These are phyloP conservation scores for Maccullochella peelii DNA, from an alignment of 2,113 vertebrate genomes.

Conservation along the genomic window DNA sequence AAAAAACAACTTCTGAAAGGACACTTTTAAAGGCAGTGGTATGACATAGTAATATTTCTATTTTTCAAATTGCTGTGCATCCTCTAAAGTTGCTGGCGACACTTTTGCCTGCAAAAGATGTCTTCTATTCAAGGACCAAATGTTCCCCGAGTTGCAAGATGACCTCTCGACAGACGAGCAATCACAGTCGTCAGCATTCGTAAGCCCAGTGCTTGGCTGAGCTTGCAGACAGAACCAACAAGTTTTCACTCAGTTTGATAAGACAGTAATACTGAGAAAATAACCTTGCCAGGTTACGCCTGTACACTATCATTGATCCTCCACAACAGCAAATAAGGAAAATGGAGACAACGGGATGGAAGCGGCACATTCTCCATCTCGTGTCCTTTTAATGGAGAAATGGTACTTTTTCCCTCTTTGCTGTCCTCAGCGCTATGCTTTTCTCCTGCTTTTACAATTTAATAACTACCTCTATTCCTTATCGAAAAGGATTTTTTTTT, in stretches of 20 bases:
- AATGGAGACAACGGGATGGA: slow-evolving; percentile 67
- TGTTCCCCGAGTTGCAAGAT: slow-evolving; percentile 58
- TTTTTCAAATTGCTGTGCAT: slow-evolving; percentile 48
- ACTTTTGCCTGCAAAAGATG: slow-evolving; percentile 44
- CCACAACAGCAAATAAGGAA: slow-evolving; percentile 67
- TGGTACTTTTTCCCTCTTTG: slow-evolving; percentile 57
- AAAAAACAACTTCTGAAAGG: background rate
- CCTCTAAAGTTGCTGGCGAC: slow-evolving; percentile 29
- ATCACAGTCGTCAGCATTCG: slow-evolving; percentile 72
- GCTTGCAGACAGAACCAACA: slow-evolving; percentile 65
- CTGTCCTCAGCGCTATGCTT: slow-evolving; percentile 60
- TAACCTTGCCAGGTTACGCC: slow-evolving; percentile 75
- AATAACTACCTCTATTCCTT: slow-evolving; percentile 77
- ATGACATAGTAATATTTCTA: slow-evolving; percentile 23
- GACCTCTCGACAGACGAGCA: slow-evolving; percentile 72
- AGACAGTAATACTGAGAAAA: slow-evolving; percentile 73
- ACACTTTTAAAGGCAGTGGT: slow-evolving; percentile 14
- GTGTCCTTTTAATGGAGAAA: slow-evolving; percentile 73
- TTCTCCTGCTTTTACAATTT: slow-evolving; percentile 71
- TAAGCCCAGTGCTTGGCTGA: slow-evolving; percentile 58
- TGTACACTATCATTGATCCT: slow-evolving; percentile 70
- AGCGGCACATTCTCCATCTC: slow-evolving; percentile 61
- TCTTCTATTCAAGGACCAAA: slow-evolving; percentile 61
- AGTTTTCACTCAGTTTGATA: slow-evolving; percentile 75
- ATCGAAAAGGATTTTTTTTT: slow-evolving; percentile 67